Evolutionary conservation across 2,888 invertebrate species (phyloP).

Genomic region (Chloroclysta siterata): DNA sequence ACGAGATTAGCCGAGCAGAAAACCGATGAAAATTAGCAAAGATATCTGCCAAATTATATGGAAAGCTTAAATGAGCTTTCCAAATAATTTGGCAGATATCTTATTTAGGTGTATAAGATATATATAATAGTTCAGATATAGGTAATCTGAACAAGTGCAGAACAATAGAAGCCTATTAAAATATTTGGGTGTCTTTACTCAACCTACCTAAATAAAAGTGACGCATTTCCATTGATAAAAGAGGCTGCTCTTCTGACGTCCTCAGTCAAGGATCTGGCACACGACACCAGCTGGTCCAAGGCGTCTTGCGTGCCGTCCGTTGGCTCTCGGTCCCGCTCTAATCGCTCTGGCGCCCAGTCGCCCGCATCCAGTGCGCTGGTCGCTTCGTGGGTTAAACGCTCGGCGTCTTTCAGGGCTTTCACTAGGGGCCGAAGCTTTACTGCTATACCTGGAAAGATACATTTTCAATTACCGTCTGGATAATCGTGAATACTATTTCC

Average conservation of each 20-base stretch:
- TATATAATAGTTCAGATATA: too few species aligned
- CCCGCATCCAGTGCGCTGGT: conserved; percentile 89
- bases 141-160: background rate
- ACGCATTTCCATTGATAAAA: conserved; percentile 94
- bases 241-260: conserved; percentile 96
- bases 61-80: too few species aligned
- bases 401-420: conserved; percentile 91
- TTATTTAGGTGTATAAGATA: too few species aligned
- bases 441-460: conserved; percentile 78
- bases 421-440: conserved; percentile 91
- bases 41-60: too few species aligned
- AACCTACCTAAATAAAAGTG: conserved; percentile 88
- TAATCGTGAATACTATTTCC: background rate
- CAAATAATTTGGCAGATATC: too few species aligned
- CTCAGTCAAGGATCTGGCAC: conserved; percentile 93
- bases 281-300: conserved; percentile 94
- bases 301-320: conserved; percentile 90
- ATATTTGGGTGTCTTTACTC: background rate
- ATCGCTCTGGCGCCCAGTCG: conserved; percentile 90
- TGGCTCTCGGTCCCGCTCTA: conserved; percentile 82
- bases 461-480: background rate
- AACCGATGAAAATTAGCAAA: too few species aligned
- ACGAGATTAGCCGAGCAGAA: too few species aligned
- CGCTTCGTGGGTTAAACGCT: conserved; percentile 91
- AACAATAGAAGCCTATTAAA: too few species aligned